Conservation (phyloP, 2,888 invertebrate genomes). For the Hypsopygia costalis region DNA sequence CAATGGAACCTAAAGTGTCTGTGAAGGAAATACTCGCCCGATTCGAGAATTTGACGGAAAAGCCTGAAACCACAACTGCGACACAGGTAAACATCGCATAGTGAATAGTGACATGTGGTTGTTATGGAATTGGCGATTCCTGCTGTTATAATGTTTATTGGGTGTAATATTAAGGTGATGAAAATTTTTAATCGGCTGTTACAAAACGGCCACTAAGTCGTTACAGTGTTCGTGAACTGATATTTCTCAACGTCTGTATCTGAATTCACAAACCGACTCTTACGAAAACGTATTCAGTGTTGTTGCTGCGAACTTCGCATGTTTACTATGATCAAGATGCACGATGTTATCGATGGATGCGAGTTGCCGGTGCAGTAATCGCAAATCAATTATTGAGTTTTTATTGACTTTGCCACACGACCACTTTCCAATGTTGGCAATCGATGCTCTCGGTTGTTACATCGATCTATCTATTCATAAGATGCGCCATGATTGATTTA, state of each 20-base stretch:
- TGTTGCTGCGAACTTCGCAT: not conserved
- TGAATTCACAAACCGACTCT: conserved; percentile 7
- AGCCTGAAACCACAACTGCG: conserved; percentile 42
- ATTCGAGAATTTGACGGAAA: conserved; percentile 85
- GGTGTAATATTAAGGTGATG: conserved; percentile 7
- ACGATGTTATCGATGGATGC: not conserved
- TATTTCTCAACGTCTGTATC: conserved; percentile 21
- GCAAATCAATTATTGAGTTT: conserved; percentile 34
- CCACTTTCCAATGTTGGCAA: conserved; percentile 41
- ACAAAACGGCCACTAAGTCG: conserved; percentile 18
- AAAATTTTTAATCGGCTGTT: conserved; percentile 27
- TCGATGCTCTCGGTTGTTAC: conserved; percentile 34
- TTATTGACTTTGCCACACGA: conserved; percentile 14
- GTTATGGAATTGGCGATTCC: conserved; percentile 2
- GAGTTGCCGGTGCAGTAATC: conserved; percentile 18
- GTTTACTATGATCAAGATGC: not conserved
- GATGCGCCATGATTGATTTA: conserved; percentile 6
- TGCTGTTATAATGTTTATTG: not conserved
- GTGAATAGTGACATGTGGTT: conserved; percentile 5
- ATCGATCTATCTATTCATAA: conserved; percentile 47
- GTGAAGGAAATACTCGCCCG: conserved; percentile 90
- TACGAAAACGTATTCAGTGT: conserved; percentile 17
- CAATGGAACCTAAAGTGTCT: conserved; percentile 88
- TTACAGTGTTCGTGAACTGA: not conserved
- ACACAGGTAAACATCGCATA: conserved; percentile 29